phyloP scores from a whole-genome alignment of 1,140 invertebrate species.

The Drosophila melanogaster region Release_6_plus_ISO1_MT NT_033777.3:14671001-14671500 shows the following conservation, averaged over 20 bases:
- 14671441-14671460: constrained; percentile 93
- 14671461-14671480: constrained; percentile 91
- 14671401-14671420: constrained; percentile 66
- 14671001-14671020: constrained; percentile 69
- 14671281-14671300: not conserved
- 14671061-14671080: constrained; percentile 17
- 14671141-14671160: not conserved
- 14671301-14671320: not conserved
- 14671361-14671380: constrained; percentile 71
- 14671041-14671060: constrained; percentile 18
- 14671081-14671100: constrained; percentile 22
- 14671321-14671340: not conserved
- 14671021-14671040: constrained; percentile 62
- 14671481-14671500: constrained; percentile 94
- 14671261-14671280: not conserved
- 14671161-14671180: not conserved
- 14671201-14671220: not conserved
- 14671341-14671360: not conserved
- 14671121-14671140: constrained; percentile 57
- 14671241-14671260: not conserved
- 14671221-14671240: not conserved
- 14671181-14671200: not conserved
- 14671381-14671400: constrained; percentile 75
- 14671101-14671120: not conserved
- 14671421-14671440: constrained; percentile 91